Evolutionary conservation across 1,140 invertebrate species (phyloP).

Genomic region (Drosophila gunungcola): DNA sequence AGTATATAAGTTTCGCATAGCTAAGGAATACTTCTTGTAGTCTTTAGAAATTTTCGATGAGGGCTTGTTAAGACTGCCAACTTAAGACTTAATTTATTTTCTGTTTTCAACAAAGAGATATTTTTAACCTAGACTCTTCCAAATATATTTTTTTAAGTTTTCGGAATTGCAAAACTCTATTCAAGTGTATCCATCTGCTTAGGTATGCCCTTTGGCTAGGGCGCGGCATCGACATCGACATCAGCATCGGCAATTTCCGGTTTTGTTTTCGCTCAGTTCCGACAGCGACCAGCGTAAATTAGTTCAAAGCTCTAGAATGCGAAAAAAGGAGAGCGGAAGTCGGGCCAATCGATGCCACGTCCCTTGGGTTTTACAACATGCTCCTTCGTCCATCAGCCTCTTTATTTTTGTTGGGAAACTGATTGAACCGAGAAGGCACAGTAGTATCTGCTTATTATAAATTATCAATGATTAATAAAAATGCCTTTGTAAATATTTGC

Average conservation of each 20-base stretch:
- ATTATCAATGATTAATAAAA: conserved; percentile 75
- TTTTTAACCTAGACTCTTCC: too few relatives aligned
- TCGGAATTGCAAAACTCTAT: background rate
- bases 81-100: too few relatives aligned
- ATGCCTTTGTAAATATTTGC: conserved; percentile 64
- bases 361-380: conserved; percentile 16
- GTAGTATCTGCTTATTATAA: conserved; percentile 73
- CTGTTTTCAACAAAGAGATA: too few relatives aligned
- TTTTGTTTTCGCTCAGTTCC: conserved; percentile 74
- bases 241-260: conserved; percentile 68
- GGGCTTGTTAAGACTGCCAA: too few relatives aligned
- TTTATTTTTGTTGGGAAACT: background rate
- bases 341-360: conserved; percentile 44
- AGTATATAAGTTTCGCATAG: too few relatives aligned
- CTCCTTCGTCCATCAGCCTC: background rate
- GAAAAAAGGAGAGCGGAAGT: conserved; percentile 43
- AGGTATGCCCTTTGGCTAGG: conserved; percentile 46
- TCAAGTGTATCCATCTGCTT: conserved; percentile 29
- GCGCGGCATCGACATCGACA: conserved; percentile 57
- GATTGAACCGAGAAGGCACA: conserved; percentile 27
- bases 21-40: too few relatives aligned
- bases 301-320: conserved; percentile 72
- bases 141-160: background rate
- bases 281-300: conserved; percentile 71
- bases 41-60: too few relatives aligned